These are phyloP conservation scores for Stigmatopora argus DNA, from an alignment of 2,113 vertebrate genomes.

Conservation along the genomic window DNA sequence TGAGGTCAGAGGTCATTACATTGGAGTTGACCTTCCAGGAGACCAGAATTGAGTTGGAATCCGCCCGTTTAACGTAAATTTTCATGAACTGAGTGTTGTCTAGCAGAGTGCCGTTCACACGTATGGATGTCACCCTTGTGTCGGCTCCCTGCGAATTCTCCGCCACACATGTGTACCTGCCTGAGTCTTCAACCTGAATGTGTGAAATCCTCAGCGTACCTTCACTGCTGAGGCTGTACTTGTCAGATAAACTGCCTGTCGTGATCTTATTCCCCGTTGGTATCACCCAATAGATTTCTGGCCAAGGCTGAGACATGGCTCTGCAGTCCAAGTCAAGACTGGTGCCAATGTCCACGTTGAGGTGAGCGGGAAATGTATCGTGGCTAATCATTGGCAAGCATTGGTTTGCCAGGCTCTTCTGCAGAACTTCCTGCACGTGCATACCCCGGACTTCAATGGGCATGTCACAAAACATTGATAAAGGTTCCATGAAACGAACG, in stretches of 20 bases:
- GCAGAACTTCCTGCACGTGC: constrained; percentile 82
- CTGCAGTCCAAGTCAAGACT: constrained; percentile 85
- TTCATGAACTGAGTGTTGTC: constrained; percentile 89
- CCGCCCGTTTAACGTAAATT: constrained; percentile 88
- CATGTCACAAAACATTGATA: constrained; percentile 90
- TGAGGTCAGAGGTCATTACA: constrained; percentile 89
- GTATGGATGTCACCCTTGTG: constrained; percentile 82
- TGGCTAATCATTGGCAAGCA: constrained; percentile 95
- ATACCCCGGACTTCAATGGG: constrained; percentile 83
- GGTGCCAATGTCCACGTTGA: constrained; percentile 82
- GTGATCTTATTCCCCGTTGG: constrained; percentile 89
- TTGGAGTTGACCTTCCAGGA: constrained; percentile 95
- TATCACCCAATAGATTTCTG: constrained; percentile 97
- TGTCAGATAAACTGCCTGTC: constrained; percentile 79
- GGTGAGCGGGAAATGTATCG: constrained; percentile 82
- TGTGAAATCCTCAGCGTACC: constrained; percentile 84
- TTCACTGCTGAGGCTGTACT: constrained; percentile 82
- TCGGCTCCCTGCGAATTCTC: constrained; percentile 91
- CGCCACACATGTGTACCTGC: constrained; percentile 93
- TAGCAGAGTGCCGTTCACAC: constrained; percentile 88
- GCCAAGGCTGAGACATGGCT: constrained; percentile 92
- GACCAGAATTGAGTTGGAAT: constrained; percentile 89
- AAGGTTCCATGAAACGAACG: constrained; percentile 94
- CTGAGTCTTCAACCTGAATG: constrained; percentile 86
- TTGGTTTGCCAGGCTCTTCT: constrained; percentile 77